Base-by-base conservation (phyloP, 1,140 invertebrate species). In the Fopius arisanus region DNA sequence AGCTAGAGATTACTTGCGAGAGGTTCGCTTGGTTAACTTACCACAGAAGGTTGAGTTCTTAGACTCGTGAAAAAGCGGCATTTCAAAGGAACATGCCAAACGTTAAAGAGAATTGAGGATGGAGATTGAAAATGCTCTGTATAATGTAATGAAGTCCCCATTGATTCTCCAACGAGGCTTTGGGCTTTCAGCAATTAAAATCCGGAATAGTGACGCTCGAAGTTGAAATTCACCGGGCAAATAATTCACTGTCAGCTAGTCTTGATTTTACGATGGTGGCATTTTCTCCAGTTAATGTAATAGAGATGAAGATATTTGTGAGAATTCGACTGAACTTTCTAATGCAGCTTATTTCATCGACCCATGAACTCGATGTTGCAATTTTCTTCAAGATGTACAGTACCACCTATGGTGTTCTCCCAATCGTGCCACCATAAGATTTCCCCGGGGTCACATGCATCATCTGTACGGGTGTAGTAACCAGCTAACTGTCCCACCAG, bases 371-470 rank as follows among this genome's bases (percentile, higher is more conserved):
- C 54, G 23, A 59, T 59, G 23, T 48, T 59, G 23, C 54, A 23
- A 28, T 59, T 26, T 59, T 59, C 21, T 59, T 26, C 2, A 59
- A 59, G 54, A 59, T 59, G 54, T 59, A 59, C 23, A 14, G 54
- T 59, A 59, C 6, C 54, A 59, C 54, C 54, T 62, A 21, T 33
- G 31, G 65, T 37, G 62, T 73, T 76, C 63, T 71, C 68, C 68
- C 72, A 76, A 76, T 73, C 54, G 75, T 67, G 62, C 28, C 59
- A 67, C 72, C 79, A 78, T 85, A 83, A 88, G 84, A 88, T 88
- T 88, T 88, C 86, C 86, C 86, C 65, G 16, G 84, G 74, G 86
- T 78, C 72, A 78, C 81, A 84, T 87, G 81, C 68, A 75, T 86
- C 84, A 86, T 85, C 80, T 78, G 67, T 67, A 40, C 68, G 71